These are phyloP conservation scores for Bicyclus anynana DNA, from an alignment of 1,140 invertebrate genomes.

Conservation along the genomic window DNA sequence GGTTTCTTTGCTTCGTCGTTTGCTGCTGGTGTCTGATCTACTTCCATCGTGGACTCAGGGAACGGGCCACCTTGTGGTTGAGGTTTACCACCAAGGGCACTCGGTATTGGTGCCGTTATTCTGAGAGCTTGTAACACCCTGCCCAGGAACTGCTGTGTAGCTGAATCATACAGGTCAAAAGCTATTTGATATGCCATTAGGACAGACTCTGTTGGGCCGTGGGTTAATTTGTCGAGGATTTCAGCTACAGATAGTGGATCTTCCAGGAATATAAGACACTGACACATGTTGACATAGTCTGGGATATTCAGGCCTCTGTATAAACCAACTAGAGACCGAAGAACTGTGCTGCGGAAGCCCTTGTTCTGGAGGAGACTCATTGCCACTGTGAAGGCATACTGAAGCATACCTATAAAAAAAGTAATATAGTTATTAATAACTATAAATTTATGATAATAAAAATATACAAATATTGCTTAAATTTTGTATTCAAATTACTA, in stretches of 20 bases:
- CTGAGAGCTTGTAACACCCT: slow-evolving; percentile 91
- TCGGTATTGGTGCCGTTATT: slow-evolving; percentile 90
- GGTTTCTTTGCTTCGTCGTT: slow-evolving; percentile 73
- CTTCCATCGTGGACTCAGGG: slow-evolving; percentile 72
- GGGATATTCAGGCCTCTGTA: slow-evolving; percentile 92
- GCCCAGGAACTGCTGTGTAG: slow-evolving; percentile 97
- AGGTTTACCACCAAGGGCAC: slow-evolving; percentile 83
- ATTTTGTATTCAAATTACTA: too few species aligned
- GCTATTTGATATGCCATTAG: slow-evolving; percentile 99
- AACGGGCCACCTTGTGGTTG: slow-evolving; percentile 80
- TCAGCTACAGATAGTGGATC: slow-evolving; percentile 94
- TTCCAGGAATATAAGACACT: slow-evolving; percentile 97
- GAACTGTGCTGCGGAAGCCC: slow-evolving; percentile 92
- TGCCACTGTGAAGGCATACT: slow-evolving; percentile 96
- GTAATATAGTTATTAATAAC: neutral
- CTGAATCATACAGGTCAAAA: slow-evolving; percentile 99
- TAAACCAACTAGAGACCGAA: slow-evolving; percentile 92
- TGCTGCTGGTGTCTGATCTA: slow-evolving; percentile 58
- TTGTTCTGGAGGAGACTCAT: slow-evolving; percentile 97
- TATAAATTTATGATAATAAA: too few species aligned
- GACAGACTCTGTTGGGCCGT: slow-evolving; percentile 83
- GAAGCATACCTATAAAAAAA: slow-evolving; percentile 86
- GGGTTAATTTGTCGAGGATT: slow-evolving; percentile 92
- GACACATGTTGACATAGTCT: slow-evolving; percentile 97
- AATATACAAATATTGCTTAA: too few species aligned